Base-by-base conservation (phyloP, 2,797 vertebrate species). In the Lutjanus campechanus region DNA sequence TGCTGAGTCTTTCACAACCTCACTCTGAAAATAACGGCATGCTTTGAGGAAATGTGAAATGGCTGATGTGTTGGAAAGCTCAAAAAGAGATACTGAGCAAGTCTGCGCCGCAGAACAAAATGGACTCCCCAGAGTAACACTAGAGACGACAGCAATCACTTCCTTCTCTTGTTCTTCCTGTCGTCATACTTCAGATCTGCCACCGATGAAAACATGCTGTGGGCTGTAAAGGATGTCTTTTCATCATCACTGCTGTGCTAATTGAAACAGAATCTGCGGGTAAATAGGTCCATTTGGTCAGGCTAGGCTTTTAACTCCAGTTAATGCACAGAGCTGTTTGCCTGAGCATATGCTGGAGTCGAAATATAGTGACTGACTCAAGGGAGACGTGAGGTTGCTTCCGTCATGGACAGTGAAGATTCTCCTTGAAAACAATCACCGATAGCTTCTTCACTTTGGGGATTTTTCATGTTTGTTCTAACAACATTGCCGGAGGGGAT, bases 221-320 rank as follows among this genome's bases (percentile, higher is more conserved):
- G 74, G 83, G 79, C 56, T 78, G 68, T 82, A 85, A 90, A 87
- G 80, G 86, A 78, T 77, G 76, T 74, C 56, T 78, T 85, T 75
- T 85, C 68, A 79, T 68, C n/a, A 0, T 36, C n/a, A 9, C 72
- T 58, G 86, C 65, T 47, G 55, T 54, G 78, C 85, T 90, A 85
- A 92, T 82, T 91, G 84, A 83, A 78, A 85, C 67, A 7, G 73
- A 85, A 82, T 83, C 58, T 54, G 76, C 70, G 66, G 69, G 61
- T 76, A 88, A 84, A 88, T 62, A 55, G 79, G 70, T 79, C 85
- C 79, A 74, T 91, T 89, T 88, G 85, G 81, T 82, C 81, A 55
- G 82, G 11, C 65, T 22, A 3, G 50, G 82, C 81, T 91, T 91
- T 90, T 85, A 89, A 79, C 72, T 79, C 47, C 29, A 51, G 59